phyloP scores from a whole-genome alignment of 2,113 vertebrate species.

The Hirundichthys speculiger region DNA sequence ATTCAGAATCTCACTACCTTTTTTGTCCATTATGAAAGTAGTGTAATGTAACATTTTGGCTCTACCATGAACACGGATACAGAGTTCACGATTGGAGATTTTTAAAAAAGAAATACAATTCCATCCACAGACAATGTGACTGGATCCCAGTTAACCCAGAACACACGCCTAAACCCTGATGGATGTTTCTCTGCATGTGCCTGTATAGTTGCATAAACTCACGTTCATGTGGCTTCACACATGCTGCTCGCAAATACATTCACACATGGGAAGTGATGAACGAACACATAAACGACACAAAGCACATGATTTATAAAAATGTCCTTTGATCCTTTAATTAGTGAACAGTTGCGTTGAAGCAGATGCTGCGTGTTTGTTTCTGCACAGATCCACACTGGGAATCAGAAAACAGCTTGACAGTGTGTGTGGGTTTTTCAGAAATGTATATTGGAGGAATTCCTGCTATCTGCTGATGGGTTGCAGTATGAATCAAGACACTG shows the following conservation, averaged over 20 bases:
- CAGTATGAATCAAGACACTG: conserved; percentile 32
- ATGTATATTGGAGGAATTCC: no score
- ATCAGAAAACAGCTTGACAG: conserved; percentile 8
- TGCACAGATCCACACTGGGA: conserved; percentile 3
- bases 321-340: conserved; percentile 55
- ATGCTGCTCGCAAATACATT: conserved; percentile 35
- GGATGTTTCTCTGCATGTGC: neutral
- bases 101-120: no score
- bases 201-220: neutral
- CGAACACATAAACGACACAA: conserved; percentile 12
- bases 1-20: neutral
- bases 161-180: neutral
- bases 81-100: no score
- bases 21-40: no score
- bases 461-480: conserved; percentile 20
- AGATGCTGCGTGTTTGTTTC: conserved; percentile 39
- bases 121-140: neutral
- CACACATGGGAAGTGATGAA: conserved; percentile 33
- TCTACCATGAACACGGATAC: neutral
- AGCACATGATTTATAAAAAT: conserved; percentile 48
- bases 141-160: neutral
- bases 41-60: neutral
- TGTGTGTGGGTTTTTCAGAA: neutral
- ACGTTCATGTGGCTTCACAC: conserved; percentile 14
- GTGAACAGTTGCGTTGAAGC: conserved; percentile 27